Conservation (phyloP, 2,888 invertebrate species). For the Cecidostiba fungosa region DNA sequence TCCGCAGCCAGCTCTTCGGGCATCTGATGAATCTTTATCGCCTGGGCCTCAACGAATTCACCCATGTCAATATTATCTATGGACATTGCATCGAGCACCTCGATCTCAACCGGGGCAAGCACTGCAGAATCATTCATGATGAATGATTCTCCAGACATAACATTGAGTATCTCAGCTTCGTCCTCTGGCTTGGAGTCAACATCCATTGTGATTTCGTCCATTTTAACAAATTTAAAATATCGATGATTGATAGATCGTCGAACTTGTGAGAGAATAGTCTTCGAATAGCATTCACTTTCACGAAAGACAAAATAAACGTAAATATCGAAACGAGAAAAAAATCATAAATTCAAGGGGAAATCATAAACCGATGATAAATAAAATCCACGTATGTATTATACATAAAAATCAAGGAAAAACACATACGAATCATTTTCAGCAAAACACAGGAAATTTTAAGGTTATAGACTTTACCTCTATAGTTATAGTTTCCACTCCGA, state of each 20-base stretch:
- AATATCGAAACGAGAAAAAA: neutral
- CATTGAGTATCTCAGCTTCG: neutral
- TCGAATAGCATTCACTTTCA: neutral
- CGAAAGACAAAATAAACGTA: slow-evolving; percentile 9
- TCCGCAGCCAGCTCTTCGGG: slow-evolving; percentile 58
- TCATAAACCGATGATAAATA: neutral
- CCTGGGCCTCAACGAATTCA: slow-evolving; percentile 76
- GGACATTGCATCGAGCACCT: slow-evolving; percentile 74
- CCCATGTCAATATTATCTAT: slow-evolving; percentile 71
- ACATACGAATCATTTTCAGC: neutral
- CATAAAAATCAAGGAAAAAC: neutral
- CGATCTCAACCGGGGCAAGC: slow-evolving; percentile 74
- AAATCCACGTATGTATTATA: neutral
- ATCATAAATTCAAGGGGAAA: neutral
- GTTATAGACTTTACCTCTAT: slow-evolving; percentile 8
- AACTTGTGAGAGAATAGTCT: neutral
- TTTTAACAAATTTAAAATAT: slow-evolving; percentile 21
- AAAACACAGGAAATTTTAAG: neutral
- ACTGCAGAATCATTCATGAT: slow-evolving; percentile 53
- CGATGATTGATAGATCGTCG: neutral
- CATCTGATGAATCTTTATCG: slow-evolving; percentile 73
- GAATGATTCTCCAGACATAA: slow-evolving; percentile 42
- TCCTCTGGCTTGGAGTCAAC: slow-evolving; percentile 7
- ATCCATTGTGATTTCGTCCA: slow-evolving; percentile 31
- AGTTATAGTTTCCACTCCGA: neutral